These are phyloP conservation scores for Lethocerus indicus DNA, from an alignment of 1,140 invertebrate genomes.

Conservation along the genomic window DNA sequence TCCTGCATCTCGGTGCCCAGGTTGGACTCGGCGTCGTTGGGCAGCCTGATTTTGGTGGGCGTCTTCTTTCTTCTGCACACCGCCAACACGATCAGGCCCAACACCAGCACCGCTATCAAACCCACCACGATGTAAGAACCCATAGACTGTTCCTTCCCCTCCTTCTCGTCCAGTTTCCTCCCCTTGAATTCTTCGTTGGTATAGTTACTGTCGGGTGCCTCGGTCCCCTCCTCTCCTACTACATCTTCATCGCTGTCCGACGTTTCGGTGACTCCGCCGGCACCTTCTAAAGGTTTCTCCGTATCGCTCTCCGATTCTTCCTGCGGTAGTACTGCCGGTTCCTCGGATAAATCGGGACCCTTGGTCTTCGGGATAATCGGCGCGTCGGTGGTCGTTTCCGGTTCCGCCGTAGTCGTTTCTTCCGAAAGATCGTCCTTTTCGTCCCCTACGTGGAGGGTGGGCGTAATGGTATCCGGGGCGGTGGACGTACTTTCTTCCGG, in stretches of 20 bases:
- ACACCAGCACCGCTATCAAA: constrained; percentile 6
- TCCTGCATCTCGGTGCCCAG: constrained; percentile 18
- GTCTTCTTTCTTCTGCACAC: not conserved
- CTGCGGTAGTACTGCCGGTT: too few relatives aligned
- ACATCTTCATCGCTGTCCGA: not conserved
- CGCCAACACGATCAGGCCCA: constrained; percentile 7
- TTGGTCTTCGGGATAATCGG: too few relatives aligned
- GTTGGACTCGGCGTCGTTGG: constrained; percentile 13
- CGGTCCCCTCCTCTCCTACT: not conserved
- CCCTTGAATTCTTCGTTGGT: not conserved
- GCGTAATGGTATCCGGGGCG: too few relatives aligned
- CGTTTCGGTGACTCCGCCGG: not conserved
- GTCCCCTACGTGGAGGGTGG: too few relatives aligned
- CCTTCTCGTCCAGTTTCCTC: not conserved
- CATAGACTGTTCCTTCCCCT: not conserved
- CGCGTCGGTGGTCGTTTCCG: too few relatives aligned
- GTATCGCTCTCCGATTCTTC: too few relatives aligned
- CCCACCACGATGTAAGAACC: constrained; percentile 8
- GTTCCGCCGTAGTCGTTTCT: too few relatives aligned
- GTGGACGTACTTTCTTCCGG: too few relatives aligned
- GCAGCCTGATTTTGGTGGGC: constrained; percentile 8
- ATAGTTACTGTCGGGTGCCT: not conserved
- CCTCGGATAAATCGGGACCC: too few relatives aligned
- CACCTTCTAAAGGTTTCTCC: too few relatives aligned
- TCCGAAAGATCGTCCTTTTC: too few relatives aligned